A percentile compares a stretch with the other conserved stretches of the same genome.
phyloP scores from a whole-genome alignment of 2,113 vertebrate species.

The Cheilinus undulatus region DNA sequence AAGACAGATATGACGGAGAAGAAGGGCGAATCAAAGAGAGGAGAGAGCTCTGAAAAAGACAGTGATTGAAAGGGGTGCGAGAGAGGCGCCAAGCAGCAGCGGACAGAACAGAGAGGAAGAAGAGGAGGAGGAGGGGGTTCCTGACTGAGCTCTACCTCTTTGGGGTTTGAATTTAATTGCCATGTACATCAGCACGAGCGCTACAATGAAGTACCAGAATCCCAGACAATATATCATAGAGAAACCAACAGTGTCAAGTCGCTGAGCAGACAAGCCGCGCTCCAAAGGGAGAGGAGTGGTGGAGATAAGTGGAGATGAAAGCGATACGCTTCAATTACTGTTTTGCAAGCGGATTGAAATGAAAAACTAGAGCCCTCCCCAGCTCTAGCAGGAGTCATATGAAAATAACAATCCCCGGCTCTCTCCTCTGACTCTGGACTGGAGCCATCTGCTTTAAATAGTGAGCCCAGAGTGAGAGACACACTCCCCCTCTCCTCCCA shows the following conservation, averaged over 20 bases:
- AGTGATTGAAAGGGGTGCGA: constrained; percentile 69
- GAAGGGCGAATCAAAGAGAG: constrained; percentile 50
- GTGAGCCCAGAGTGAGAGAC: constrained; percentile 37
- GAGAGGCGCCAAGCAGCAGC: constrained; percentile 24
- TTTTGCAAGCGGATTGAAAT: constrained; percentile 65
- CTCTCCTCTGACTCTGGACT: constrained; percentile 50
- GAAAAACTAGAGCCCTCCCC: constrained; percentile 57
- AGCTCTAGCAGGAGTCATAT: constrained; percentile 49
- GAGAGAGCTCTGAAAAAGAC: constrained; percentile 37
- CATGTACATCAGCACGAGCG: constrained; percentile 67
- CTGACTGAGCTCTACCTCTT: constrained; percentile 53
- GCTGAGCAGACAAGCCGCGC: constrained; percentile 59
- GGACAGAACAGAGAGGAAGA: constrained; percentile 3
- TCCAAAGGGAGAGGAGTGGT: constrained; percentile 63
- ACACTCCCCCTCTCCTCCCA: constrained; percentile 26
- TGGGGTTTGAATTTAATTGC: constrained; percentile 79
- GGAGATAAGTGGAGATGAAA: constrained; percentile 78
- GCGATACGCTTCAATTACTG: constrained; percentile 74
- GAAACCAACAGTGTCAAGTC: constrained; percentile 73
- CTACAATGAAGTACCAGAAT: constrained; percentile 66
- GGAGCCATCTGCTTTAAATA: constrained; percentile 68
- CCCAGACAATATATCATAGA: constrained; percentile 73
- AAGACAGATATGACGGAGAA: constrained; percentile 46
- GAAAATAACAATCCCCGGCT: constrained; percentile 62
- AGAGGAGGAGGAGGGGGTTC: not conserved